Evolutionary conservation across 2,113 vertebrate species (phyloP).

Genomic region (Tympanuchus pallidicinctus): DNA sequence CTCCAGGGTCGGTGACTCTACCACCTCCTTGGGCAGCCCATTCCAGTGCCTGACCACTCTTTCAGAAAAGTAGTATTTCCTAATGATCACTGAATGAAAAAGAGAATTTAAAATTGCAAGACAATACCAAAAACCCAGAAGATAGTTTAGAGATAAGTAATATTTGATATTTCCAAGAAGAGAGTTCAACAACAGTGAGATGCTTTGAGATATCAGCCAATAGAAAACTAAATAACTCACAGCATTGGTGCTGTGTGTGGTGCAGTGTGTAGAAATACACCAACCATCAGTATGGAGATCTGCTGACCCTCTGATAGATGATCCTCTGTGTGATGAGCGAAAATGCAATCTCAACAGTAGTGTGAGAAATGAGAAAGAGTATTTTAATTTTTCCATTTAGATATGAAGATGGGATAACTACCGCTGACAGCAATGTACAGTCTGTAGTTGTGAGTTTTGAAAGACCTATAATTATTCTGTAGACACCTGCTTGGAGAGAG

Average conservation of each 20-base stretch:
- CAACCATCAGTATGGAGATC: neutral
- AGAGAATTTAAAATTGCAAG: neutral
- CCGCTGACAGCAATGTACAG: neutral
- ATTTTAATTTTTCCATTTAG: neutral
- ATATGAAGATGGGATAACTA: neutral
- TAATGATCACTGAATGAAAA: rapidly evolving
- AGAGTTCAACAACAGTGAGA: rapidly evolving
- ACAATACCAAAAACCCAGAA: neutral
- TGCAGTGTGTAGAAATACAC: neutral
- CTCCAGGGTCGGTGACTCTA: no score
- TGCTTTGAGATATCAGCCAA: neutral
- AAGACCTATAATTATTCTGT: neutral
- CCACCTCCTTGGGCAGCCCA: no score
- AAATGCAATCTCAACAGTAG: neutral
- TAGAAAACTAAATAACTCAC: neutral
- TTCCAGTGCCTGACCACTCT: no score
- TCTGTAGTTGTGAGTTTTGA: neutral
- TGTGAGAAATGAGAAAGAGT: neutral
- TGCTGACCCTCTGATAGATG: neutral
- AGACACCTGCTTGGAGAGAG: neutral
- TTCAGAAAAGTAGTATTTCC: no score
- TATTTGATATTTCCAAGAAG: neutral
- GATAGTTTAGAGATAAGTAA: neutral
- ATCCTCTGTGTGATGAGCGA: neutral
- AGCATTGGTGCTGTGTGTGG: rapidly evolving